These are phyloP conservation scores for Pseudopipra pipra DNA, from an alignment of 2,113 vertebrate genomes.

Conservation along the genomic window DNA sequence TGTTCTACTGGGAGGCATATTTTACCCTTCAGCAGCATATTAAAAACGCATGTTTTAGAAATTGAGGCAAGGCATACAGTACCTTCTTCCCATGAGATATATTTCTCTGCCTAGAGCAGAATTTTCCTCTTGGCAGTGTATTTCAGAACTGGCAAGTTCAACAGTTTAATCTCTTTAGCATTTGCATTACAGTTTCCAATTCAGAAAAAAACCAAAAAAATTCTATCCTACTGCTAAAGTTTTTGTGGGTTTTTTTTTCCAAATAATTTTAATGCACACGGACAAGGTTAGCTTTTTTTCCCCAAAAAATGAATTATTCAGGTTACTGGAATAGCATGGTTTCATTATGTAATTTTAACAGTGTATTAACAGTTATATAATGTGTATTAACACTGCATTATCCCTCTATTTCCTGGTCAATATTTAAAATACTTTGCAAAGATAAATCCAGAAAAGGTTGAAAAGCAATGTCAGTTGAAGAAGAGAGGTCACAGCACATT, in stretches of 20 bases:
- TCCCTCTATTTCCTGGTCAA: background rate
- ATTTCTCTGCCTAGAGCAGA: slow-evolving; percentile 38
- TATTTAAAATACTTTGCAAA: background rate
- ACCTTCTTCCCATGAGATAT: slow-evolving; percentile 20
- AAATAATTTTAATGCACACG: background rate
- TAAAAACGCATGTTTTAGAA: slow-evolving; percentile 57
- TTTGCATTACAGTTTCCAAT: background rate
- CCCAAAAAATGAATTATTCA: background rate
- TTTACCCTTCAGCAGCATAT: slow-evolving; percentile 45
- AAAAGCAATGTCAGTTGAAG: background rate
- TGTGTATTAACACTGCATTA: background rate
- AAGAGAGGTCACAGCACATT: background rate
- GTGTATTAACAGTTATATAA: background rate
- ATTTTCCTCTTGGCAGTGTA: slow-evolving; percentile 29
- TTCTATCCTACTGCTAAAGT: background rate
- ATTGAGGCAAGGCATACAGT: slow-evolving; percentile 20
- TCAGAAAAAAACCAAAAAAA: background rate
- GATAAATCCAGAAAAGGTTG: background rate
- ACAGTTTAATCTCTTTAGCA: slow-evolving; percentile 22
- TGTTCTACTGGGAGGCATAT: slow-evolving; percentile 51
- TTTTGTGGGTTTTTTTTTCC: background rate
- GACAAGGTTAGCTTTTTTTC: background rate
- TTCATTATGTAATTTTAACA: background rate
- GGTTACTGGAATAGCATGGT: background rate
- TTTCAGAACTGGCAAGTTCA: background rate